Conservation (phyloP, 2,797 vertebrate species). For the Neoniphon sammara region DNA sequence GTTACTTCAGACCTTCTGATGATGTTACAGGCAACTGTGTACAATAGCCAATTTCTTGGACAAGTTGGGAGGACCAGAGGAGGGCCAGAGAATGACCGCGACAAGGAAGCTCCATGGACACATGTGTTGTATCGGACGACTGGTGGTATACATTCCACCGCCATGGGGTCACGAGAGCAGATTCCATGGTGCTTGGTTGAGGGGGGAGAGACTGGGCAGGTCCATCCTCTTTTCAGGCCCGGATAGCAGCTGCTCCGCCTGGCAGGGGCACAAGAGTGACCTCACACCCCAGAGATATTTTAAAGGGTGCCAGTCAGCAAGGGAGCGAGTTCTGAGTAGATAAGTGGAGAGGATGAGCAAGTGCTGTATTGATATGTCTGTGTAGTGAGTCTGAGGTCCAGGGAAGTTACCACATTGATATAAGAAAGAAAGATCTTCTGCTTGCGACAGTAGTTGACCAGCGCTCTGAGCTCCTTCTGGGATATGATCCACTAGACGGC, state of each 20-base stretch:
- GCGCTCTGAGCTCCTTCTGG: constrained; percentile 48
- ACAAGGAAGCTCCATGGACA: constrained; percentile 69
- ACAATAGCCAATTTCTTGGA: constrained; percentile 7
- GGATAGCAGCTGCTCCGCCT: constrained; percentile 87
- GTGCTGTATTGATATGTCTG: constrained; percentile 69
- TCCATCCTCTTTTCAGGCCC: constrained; percentile 73
- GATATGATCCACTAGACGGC: constrained; percentile 77
- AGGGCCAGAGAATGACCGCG: constrained; percentile 57
- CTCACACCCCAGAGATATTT: constrained; percentile 88
- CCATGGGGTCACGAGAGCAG: constrained; percentile 70
- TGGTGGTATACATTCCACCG: constrained; percentile 65
- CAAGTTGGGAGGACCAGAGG: constrained; percentile 31
- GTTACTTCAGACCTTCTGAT: constrained; percentile 26
- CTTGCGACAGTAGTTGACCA: constrained; percentile 32
- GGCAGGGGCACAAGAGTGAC: constrained; percentile 88
- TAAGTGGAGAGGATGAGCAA: constrained; percentile 48
- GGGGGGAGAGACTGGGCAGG: constrained; percentile 65
- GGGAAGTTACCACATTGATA: constrained; percentile 73
- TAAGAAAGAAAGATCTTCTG: constrained; percentile 64
- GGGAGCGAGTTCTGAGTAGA: constrained; percentile 82
- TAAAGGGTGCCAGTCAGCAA: constrained; percentile 91
- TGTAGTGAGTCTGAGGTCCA: constrained; percentile 79
- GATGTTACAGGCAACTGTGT: constrained; percentile 44
- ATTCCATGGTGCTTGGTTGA: constrained; percentile 68
- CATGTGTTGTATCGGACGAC: constrained; percentile 57